A percentile compares a stretch with the other conserved stretches of the same genome.
These are phyloP conservation scores for Manduca sexta DNA, from an alignment of 1,140 invertebrate genomes.

Conservation along the genomic window DNA sequence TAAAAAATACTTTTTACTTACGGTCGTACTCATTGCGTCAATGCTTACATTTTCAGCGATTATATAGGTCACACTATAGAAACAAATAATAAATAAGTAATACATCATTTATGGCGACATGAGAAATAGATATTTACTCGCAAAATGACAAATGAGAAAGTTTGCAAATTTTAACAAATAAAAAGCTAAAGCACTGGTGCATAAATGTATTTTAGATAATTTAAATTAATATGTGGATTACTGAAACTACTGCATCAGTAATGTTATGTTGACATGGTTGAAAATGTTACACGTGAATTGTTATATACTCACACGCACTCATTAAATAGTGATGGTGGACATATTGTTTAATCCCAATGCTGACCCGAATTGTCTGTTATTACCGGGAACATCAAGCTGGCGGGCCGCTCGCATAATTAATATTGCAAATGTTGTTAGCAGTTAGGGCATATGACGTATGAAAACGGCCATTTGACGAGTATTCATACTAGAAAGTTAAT, in stretches of 20 bases:
- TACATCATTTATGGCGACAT: no score
- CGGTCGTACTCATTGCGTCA: neutral
- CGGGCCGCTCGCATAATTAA: slow-evolving; percentile 55
- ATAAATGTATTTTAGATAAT: no score
- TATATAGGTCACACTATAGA: no score
- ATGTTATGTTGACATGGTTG: neutral
- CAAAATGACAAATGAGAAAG: no score
- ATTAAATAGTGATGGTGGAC: slow-evolving; percentile 43
- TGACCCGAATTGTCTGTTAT: slow-evolving; percentile 49
- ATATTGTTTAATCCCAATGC: slow-evolving; percentile 51
- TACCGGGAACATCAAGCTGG: slow-evolving; percentile 40
- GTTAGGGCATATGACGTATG: slow-evolving; percentile 24
- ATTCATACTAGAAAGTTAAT: neutral
- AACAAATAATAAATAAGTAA: no score
- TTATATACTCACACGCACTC: slow-evolving; percentile 12
- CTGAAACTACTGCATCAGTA: no score
- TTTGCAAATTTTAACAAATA: no score
- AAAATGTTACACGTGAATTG: slow-evolving; percentile 10
- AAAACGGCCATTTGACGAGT: slow-evolving; percentile 2
- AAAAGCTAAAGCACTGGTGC: no score
- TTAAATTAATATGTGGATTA: no score
- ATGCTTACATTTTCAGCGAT: neutral
- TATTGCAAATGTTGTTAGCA: slow-evolving; percentile 67
- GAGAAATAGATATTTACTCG: no score
- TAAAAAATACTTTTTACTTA: neutral